phyloP scores from a whole-genome alignment of 2,888 invertebrate species.

The Cinara cedri region DNA sequence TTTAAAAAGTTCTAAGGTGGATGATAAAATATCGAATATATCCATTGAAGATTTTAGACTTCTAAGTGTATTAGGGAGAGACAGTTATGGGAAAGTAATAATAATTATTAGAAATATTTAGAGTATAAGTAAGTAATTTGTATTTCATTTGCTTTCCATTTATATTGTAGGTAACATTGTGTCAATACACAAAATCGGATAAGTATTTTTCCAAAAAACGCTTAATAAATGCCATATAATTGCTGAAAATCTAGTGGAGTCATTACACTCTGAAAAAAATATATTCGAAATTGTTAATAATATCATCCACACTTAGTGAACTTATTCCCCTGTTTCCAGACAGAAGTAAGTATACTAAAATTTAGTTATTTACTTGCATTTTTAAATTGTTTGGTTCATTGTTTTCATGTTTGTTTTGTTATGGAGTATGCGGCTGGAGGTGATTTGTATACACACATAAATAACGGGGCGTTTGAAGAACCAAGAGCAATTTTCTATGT shows the following conservation, averaged over 20 bases:
- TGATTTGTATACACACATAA: slow-evolving; percentile 99
- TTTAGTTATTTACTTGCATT: background rate
- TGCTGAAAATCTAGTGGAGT: slow-evolving; percentile 97
- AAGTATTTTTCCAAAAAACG: slow-evolving; percentile 99
- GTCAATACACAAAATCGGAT: too few relatives aligned
- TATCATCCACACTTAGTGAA: slow-evolving; percentile 99
- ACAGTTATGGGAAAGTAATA: too few relatives aligned
- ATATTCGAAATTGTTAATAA: slow-evolving; percentile 99
- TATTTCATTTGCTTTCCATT: too few relatives aligned
- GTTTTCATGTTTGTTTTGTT: slow-evolving; percentile 92
- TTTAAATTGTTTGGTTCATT: background rate
- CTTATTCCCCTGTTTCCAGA: too few relatives aligned
- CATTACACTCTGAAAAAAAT: slow-evolving; percentile 95
- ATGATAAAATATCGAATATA: too few relatives aligned
- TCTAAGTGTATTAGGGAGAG: too few relatives aligned
- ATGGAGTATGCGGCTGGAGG: slow-evolving; percentile 99
- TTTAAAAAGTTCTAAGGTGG: too few relatives aligned
- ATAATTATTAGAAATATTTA: too few relatives aligned
- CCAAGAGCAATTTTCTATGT: slow-evolving; percentile 98
- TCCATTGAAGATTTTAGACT: too few relatives aligned
- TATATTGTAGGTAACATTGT: too few relatives aligned
- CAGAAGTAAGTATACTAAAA: slow-evolving; percentile 63
- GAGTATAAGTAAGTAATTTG: too few relatives aligned
- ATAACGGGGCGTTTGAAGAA: slow-evolving; percentile 97
- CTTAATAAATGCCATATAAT: slow-evolving; percentile 99